Conservation (phyloP, 2,888 invertebrate species). For the Falcaria lacertinaria region DNA sequence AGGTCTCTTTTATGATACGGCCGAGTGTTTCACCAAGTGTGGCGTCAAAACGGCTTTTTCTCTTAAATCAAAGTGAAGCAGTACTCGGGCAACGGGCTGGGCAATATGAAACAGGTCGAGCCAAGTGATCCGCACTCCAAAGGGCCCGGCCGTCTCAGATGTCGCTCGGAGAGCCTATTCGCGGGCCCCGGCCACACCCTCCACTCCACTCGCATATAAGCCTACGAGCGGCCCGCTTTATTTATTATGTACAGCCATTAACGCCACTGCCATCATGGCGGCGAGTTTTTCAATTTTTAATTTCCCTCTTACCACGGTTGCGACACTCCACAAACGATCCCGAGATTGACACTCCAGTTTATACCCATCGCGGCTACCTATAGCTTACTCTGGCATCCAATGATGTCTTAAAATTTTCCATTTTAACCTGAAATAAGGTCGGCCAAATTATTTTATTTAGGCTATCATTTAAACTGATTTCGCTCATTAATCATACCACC, state of each 20-base stretch:
- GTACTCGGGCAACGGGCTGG: constrained; percentile 66
- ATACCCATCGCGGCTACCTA: constrained; percentile 44
- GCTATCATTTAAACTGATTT: constrained; percentile 2
- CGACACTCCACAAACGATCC: constrained; percentile 57
- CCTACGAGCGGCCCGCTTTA: constrained; percentile 72
- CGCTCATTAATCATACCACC: not conserved
- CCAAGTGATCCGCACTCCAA: constrained; percentile 67
- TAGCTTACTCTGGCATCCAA: constrained; percentile 18
- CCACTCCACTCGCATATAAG: constrained; percentile 77
- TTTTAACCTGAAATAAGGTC: constrained; percentile 16
- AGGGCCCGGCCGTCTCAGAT: constrained; percentile 75
- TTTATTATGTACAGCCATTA: constrained; percentile 79
- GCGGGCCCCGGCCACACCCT: constrained; percentile 74
- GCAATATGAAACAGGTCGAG: constrained; percentile 77
- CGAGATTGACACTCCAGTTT: constrained; percentile 66
- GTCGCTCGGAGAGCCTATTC: constrained; percentile 75
- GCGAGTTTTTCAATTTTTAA: constrained; percentile 77
- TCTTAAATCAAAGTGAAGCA: constrained; percentile 76
- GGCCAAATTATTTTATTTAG: constrained; percentile 11
- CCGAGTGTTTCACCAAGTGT: constrained; percentile 46
- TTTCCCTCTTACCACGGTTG: constrained; percentile 64
- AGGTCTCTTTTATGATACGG: constrained; percentile 37
- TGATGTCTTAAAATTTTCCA: constrained; percentile 11
- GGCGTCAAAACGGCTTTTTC: constrained; percentile 67
- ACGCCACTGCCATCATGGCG: constrained; percentile 76